Base-by-base conservation (phyloP, 2,888 invertebrate genomes). In the Phyllotreta striolata region DNA sequence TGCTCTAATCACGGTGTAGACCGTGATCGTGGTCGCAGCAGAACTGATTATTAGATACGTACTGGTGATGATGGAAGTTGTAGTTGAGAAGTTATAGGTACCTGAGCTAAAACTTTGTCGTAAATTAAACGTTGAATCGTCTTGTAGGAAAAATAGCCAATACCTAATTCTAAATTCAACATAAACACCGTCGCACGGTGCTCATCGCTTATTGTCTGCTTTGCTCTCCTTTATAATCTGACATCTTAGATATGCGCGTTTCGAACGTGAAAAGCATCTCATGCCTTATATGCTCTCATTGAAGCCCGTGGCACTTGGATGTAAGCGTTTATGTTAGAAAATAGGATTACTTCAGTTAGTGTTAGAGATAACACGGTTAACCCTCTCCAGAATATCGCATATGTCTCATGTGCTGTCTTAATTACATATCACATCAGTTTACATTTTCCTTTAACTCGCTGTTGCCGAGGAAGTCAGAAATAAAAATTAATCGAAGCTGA, bases 281-380 rank as follows among this genome's bases (percentile, higher is more conserved):
- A 57, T 57, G 43, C 57, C 57, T 55, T 54, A 57, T 60, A 58
- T 55, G 54, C 65, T 57, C 54, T 54, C 52, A 54, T 60, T 49
- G 62, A 62, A 65, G 58, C 61, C 57, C 65, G 62, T 62, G 57
- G 65, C 65, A 61, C 58, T 65, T 62, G 49, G 55, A 65, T 65
- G 62, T 61, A 65, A 58, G 62, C 65, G 65, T 65, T 65, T 62
- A 65, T 65, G 65, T 65, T 61, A 44, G 62, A 62, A 65, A 67
- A 67, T 63, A 60, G 63, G 67, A 67, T 67, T 67, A 68, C 66
- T 66, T 66, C 60, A 68, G 68, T 66, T 63, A 64, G 52, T 66
- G 68, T 63, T 64, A 14, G 60, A 62, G 61, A 68, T 64, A 65
- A 65, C 65, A 63, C 60, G 58, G 61, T 68, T 68, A 66, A 61